Evolutionary conservation across 30 jellyfish, hydroid and myxozoan genomes (phyloP).

Genomic region (Aurelia aurita complex sp. Pacific): DNA sequence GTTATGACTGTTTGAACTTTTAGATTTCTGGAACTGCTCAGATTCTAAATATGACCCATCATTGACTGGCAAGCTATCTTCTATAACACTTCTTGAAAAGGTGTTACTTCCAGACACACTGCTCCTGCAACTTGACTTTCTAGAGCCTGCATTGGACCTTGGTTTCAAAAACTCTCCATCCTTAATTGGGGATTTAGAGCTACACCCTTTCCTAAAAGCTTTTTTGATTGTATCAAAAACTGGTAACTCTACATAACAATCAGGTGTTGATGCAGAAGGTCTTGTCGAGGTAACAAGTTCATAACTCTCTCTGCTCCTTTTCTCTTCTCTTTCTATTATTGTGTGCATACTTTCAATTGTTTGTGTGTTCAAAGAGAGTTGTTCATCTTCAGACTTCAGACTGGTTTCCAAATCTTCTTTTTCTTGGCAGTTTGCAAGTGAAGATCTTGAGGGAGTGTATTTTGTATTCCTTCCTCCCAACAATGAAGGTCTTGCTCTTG

Average conservation of each 20-base stretch:
- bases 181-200: background rate
- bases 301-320: background rate
- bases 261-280: conserved; percentile 21
- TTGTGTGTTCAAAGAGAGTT: too few relatives aligned
- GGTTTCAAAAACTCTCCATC: background rate
- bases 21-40: background rate
- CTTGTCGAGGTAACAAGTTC: background rate
- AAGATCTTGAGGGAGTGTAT: too few relatives aligned
- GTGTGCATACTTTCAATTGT: too few relatives aligned
- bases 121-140: background rate
- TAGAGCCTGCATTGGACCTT: background rate
- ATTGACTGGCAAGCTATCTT: conserved; percentile 38
- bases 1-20: too few relatives aligned
- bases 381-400: too few relatives aligned
- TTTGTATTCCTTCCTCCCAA: too few relatives aligned
- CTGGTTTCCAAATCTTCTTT: too few relatives aligned
- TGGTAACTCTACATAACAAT: background rate
- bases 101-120: background rate
- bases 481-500: too few relatives aligned
- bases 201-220: background rate
- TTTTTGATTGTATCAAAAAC: conserved; percentile 37
- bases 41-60: conserved; percentile 39
- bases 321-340: too few relatives aligned
- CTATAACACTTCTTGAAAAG: conserved; percentile 49
- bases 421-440: too few relatives aligned